Percentiles rank a stretch among this genome's conserved stretches.
These are phyloP conservation scores for Drepanosiphum platanoidis DNA, from an alignment of 2,888 invertebrate genomes.

Conservation along the genomic window DNA sequence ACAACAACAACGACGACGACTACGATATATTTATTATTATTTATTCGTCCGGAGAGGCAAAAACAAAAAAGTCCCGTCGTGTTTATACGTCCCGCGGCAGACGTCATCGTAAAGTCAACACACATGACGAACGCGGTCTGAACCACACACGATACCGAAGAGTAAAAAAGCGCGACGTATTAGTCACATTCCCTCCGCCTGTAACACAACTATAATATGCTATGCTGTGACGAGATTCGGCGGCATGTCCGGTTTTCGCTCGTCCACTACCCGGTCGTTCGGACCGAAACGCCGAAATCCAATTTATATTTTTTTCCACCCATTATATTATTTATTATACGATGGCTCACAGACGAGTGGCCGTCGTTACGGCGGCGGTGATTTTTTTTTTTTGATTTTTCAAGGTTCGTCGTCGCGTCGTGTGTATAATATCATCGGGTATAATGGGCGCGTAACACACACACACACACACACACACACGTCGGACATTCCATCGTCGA, in stretches of 20 bases:
- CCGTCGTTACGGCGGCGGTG: neutral
- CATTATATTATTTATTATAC: neutral
- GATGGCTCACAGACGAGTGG: constrained; percentile 12
- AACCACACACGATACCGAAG: neutral
- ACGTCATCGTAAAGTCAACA: neutral
- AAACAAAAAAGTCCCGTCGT: too few species aligned
- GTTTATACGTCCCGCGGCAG: neutral
- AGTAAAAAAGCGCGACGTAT: neutral
- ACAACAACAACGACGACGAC: neutral
- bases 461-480: too few species aligned
- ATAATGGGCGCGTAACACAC: too few species aligned
- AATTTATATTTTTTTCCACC: neutral
- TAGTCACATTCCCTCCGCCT: too few species aligned
- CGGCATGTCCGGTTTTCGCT: neutral
- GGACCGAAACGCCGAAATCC: neutral
- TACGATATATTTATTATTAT: neutral
- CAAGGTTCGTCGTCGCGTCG: neutral
- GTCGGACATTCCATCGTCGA: neutral
- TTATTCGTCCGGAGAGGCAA: too few species aligned
- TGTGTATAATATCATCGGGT: neutral
- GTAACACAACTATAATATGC: too few species aligned
- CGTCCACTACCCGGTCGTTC: neutral
- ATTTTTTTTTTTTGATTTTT: constrained; percentile 11
- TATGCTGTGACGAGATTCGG: neutral
- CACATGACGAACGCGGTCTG: neutral